Evolutionary conservation across 2,888 invertebrate species (phyloP).

Genomic region (Nemotelus pantherinus): DNA sequence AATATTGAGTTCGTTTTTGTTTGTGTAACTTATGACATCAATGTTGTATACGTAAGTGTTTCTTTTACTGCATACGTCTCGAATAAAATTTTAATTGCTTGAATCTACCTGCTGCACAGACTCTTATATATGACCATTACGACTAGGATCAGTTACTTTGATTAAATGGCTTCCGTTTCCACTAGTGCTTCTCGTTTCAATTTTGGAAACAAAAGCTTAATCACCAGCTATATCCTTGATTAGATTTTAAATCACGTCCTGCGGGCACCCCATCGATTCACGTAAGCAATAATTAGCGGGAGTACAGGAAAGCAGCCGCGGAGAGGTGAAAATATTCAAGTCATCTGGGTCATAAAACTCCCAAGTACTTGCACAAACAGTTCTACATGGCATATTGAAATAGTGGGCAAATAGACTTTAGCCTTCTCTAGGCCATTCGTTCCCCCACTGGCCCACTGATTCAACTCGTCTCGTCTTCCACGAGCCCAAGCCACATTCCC

Average conservation of each 20-base stretch:
- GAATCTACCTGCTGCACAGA: too few species aligned
- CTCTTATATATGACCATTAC: too few species aligned
- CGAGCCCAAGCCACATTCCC: conserved; percentile 15
- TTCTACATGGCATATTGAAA: conserved; percentile 14
- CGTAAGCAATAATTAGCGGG: conserved; percentile 19
- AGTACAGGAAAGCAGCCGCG: conserved; percentile 1
- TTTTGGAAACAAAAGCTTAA: conserved; percentile 17
- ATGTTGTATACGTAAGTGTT: too few species aligned
- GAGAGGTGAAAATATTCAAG: conserved; percentile 26
- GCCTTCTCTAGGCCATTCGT: not conserved
- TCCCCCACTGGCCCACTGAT: conserved; percentile 13
- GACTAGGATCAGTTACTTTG: too few species aligned
- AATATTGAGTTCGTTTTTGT: not conserved
- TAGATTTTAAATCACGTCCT: conserved; percentile 36
- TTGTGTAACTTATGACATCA: not conserved
- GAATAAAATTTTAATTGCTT: too few species aligned
- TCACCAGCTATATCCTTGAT: conserved; percentile 30
- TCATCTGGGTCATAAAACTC: conserved; percentile 42
- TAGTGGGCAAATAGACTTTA: not conserved
- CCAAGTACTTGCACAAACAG: conserved; percentile 11
- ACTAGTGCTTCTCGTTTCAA: not conserved
- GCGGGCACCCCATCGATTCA: conserved; percentile 11
- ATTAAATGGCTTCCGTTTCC: not conserved
- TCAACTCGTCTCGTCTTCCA: not conserved
- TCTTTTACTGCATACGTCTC: too few species aligned